Evolutionary conservation across 1,140 invertebrate species (phyloP), one percentile per base, ranked within the genome.

Genomic region (Epicauta chinensis): DNA sequence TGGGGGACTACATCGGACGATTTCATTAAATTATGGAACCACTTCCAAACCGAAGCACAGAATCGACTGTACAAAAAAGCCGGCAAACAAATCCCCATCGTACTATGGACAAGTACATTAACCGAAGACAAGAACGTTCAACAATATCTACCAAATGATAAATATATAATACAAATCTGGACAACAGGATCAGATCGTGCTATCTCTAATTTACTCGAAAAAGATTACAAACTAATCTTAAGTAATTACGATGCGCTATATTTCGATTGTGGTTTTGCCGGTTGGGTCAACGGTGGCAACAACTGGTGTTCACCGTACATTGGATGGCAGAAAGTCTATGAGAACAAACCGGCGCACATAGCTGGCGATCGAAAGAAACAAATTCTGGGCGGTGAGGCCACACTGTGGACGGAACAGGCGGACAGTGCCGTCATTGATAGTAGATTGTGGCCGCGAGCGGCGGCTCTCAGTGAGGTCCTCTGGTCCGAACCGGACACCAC

Each of bases 301-400:
- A 91, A 91, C 66, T 91, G 89, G 90, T 92, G 89, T 67, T 79
- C 86, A 0, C 89, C 89, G 0, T 92, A 91, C 69, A 92, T 87
- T 65, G 84, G 86, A 2, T 93, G 90, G 90, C 89, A 93, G 69
- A 84, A 82, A 58, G 79, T 91, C 6, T 93, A 92, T 61, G 77
- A 84, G 4, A 91, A 91, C 67, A 83, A 79, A 56, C 81, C 86
- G 1, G 68, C 71, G 14, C 60, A 71, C 4, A 80, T 91, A 45
- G 77, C 73, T 2, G 68, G 72, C 12, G 66, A 42, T 14, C n/a
- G 10, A 7, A 41, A 34, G n/a, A 58, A 60, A 17, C 57, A 65
- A 56, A 51, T 69, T 12, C 63, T 82, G 72, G 90, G 90, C 12
- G 81, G 78, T 0, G 87, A 90, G 67, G 86, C 84, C 1, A 77